Base-by-base conservation (phyloP, 2,888 invertebrate genomes). In the Deladenus siricidicola region DNA sequence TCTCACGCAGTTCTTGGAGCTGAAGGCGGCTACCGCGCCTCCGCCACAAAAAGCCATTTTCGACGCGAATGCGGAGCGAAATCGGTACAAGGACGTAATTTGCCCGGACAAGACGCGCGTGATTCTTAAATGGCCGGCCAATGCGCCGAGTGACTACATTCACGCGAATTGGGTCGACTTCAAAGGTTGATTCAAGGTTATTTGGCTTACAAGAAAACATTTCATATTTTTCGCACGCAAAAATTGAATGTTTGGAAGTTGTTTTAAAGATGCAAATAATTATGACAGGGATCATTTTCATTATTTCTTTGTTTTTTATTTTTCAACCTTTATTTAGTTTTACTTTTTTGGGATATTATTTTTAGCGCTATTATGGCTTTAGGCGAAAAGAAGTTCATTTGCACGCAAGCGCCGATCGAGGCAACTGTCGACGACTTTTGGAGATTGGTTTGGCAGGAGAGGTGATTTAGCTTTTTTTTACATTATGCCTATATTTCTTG, bases 141-240 rank as follows among this genome's bases (percentile, higher is more conserved):
- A 23, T 14, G 23, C 29, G 28, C 19, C 58, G 4, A 62, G 63
- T 29, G 73, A 73, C 56, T 73, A 73, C 56, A 63, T 73, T 4
- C 73, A 73, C 60, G 73, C 72, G 19, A 73, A 73, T 51, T 72
- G 67, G 68, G 72, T 72, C n/a, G n/a, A n/a, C n/a, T n/a, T n/a
- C n/a, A n/a, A n/a, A n/a, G n/a, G n/a, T n/a, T n/a, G n/a, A n/a
- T n/a, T n/a, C n/a, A n/a, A n/a, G n/a, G n/a, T n/a, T n/a, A n/a
- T n/a, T n/a, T n/a, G n/a, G n/a, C n/a, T n/a, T n/a, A n/a, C n/a
- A n/a, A n/a, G n/a, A n/a, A n/a, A n/a, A n/a, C n/a, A n/a, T n/a
- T n/a, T n/a, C n/a, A n/a, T n/a, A n/a, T n/a, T n/a, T n/a, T n/a
- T n/a, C n/a, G n/a, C n/a, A n/a, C n/a, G n/a, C n/a, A n/a, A n/a